Base-by-base conservation (phyloP, 2,888 invertebrate species). In the Dasysyrphus albostriatus region DNA sequence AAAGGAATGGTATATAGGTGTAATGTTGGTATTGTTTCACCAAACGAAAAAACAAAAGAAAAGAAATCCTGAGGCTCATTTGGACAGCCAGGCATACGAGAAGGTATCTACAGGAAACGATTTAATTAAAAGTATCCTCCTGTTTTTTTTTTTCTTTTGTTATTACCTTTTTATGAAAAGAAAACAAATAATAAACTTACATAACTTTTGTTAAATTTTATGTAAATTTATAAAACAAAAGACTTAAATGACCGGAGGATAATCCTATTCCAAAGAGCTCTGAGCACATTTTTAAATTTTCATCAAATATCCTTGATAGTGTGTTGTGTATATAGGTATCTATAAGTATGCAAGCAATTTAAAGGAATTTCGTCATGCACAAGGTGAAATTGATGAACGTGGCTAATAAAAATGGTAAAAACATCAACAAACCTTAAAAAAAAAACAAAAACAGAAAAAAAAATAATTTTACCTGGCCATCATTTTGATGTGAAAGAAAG, bases 121-220 rank as follows among this genome's bases (percentile, higher is more conserved):
- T 77, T 82, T 82, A 82, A 82, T 82, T 82, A 72, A 77, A 77
- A 58, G 70, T 49, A 76, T 73, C 67, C 59, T 73, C 65, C 8
- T 61, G 0, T 39, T 14, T 19, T 14, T n/a, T n/a, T 8, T 61
- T 0, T 39, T 14, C 12, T 14, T n/a, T n/a, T 8, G 32, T 32
- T 32, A n/a, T 4, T n/a, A 56, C 56, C 56, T 56, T 56, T 56
- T 32, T 32, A n/a, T 34, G 5, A 34, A 56, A 56, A n/a, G 5
- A 5, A n/a, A n/a, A 32, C n/a, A 56, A 56, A 56, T 44, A 39
- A 44, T 39, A 58, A 49, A 69, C 19, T 61, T n/a, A n/a, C n/a
- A n/a, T n/a, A 39, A 51, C 51, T 75, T 75, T 81, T 54, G 69
- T 54, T 37, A 61, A 69, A 81, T 75, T 75, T 61, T 59, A 80